phyloP scores from a whole-genome alignment of 2,797 vertebrate genomes.

The Pipistrellus pipistrellus region DNA sequence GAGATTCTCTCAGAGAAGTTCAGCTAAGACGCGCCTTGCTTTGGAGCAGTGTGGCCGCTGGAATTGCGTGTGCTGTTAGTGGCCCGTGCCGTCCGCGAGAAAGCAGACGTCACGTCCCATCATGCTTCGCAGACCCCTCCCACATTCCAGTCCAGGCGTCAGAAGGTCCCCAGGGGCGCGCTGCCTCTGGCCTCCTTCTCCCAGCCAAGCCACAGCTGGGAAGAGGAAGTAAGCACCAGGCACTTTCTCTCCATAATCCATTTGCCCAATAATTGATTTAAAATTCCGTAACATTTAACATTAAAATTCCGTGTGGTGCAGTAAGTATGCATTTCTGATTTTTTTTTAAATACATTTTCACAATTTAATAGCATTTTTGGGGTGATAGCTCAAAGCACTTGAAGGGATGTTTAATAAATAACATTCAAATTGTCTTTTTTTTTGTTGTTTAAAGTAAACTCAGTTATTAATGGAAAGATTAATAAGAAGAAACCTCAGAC shows the following conservation, averaged over 20 bases:
- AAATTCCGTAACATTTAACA: constrained; percentile 58
- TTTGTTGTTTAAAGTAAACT: background rate
- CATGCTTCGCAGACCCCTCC: fast-evolving
- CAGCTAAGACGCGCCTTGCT: fast-evolving
- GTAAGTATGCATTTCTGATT: constrained; percentile 44
- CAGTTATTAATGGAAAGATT: constrained; percentile 62
- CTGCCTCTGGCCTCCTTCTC: background rate
- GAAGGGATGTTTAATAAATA: constrained; percentile 7
- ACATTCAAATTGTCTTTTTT: constrained; percentile 19
- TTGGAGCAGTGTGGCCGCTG: fast-evolving
- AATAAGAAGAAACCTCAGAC: background rate
- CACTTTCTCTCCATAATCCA: constrained; percentile 44
- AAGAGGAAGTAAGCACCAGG: background rate
- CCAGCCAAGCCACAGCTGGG: background rate
- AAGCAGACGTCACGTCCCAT: fast-evolving
- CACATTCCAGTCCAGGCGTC: fast-evolving
- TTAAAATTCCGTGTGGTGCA: constrained; percentile 62
- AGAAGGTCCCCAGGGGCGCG: fast-evolving
- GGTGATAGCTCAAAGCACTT: background rate
- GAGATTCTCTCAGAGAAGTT: background rate
- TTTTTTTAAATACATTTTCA: background rate
- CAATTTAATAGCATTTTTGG: constrained; percentile 45
- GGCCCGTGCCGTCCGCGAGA: background rate
- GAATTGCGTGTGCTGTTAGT: fast-evolving
- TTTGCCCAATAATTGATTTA: constrained; percentile 44